Conservation (phyloP, 2,888 invertebrate genomes). For the Octonoba sinensis region DNA sequence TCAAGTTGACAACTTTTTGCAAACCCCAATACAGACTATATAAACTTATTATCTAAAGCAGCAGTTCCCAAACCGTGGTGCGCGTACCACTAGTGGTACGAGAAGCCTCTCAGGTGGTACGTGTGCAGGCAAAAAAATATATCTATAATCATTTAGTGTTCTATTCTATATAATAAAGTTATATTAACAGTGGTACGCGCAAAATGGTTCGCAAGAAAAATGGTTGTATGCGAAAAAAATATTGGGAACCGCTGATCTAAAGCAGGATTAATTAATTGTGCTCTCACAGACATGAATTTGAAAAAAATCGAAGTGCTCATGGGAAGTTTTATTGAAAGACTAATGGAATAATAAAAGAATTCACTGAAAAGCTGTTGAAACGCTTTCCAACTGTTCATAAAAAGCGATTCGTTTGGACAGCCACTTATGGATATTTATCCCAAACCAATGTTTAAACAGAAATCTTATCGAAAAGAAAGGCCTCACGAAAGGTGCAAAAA, state of each 20-base stretch:
- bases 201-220: too few relatives aligned
- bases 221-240: too few relatives aligned
- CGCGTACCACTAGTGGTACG: too few relatives aligned
- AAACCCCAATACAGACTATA: neutral
- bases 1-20: neutral
- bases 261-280: slow-evolving; percentile 8
- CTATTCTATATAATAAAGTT: too few relatives aligned
- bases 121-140: too few relatives aligned
- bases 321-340: neutral
- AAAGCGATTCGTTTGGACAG: slow-evolving; percentile 1
- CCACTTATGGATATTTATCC: neutral
- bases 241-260: too few relatives aligned
- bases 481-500: too few relatives aligned
- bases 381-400: neutral
- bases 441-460: neutral
- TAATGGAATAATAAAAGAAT: slow-evolving; percentile 7
- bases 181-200: too few relatives aligned
- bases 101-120: too few relatives aligned
- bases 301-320: slow-evolving; percentile 2
- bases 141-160: too few relatives aligned
- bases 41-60: neutral
- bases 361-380: neutral
- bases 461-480: too few relatives aligned
- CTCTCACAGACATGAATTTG: neutral
- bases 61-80: too few relatives aligned